These are phyloP conservation scores for Drosophila ambigua DNA, from an alignment of 1,140 invertebrate genomes.

Conservation along the genomic window DNA sequence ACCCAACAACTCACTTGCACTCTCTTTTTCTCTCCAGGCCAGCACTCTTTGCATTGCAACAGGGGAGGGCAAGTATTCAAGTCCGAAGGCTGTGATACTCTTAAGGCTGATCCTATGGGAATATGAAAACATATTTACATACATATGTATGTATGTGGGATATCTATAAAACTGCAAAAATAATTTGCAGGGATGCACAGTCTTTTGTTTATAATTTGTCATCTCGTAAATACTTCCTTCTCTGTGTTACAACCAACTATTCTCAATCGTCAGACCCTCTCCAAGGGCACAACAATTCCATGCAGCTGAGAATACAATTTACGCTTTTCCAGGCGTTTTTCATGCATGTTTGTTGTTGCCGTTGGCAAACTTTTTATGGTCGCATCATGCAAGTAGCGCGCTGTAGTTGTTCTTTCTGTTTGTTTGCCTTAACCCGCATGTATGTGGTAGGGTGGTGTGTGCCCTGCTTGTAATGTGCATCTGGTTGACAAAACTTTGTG, in stretches of 20 bases:
- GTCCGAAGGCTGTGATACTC: too few relatives aligned
- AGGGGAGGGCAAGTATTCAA: not conserved
- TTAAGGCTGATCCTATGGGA: too few relatives aligned
- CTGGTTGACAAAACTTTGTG: constrained; percentile 59
- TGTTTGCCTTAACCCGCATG: constrained; percentile 17
- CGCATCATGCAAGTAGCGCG: constrained; percentile 53
- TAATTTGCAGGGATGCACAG: too few relatives aligned
- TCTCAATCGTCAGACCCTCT: too few relatives aligned
- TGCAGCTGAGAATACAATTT: constrained; percentile 66
- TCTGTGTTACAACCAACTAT: too few relatives aligned
- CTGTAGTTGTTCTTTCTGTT: constrained; percentile 33
- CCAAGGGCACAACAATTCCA: constrained; percentile 21
- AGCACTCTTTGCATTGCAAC: constrained; percentile 12
- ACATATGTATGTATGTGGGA: too few relatives aligned
- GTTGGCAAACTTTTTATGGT: constrained; percentile 66
- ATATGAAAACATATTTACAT: too few relatives aligned
- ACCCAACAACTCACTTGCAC: constrained; percentile 7
- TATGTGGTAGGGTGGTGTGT: constrained; percentile 15
- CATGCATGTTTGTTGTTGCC: constrained; percentile 48
- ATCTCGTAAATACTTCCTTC: too few relatives aligned
- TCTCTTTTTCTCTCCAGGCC: not conserved
- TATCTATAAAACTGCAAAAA: too few relatives aligned
- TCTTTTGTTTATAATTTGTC: too few relatives aligned
- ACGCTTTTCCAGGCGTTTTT: constrained; percentile 70
- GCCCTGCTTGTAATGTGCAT: constrained; percentile 57